phyloP scores from a whole-genome alignment of 2,113 vertebrate species.

The Ceuthmochares aereus region DNA sequence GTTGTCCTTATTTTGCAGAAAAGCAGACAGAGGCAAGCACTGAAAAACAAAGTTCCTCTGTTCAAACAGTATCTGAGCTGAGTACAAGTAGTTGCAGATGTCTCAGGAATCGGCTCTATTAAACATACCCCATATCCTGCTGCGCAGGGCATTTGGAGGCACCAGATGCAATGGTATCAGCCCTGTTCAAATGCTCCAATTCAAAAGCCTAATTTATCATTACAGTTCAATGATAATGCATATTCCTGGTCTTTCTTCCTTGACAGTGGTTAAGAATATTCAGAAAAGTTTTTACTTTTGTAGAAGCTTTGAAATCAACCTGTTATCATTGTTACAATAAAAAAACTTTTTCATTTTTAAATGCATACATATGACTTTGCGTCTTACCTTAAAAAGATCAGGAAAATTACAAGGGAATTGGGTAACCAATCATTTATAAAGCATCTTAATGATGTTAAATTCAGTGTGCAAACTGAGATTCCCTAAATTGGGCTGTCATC shows the following conservation, averaged over 20 bases:
- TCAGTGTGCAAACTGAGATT: not conserved
- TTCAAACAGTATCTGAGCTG: not conserved
- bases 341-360: not conserved
- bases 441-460: not conserved
- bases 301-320: not conserved
- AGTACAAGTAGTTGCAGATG: not conserved
- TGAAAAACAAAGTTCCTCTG: not conserved
- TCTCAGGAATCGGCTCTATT: not conserved
- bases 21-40: not conserved
- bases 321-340: not conserved
- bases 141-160: not conserved
- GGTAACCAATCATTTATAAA: not conserved
- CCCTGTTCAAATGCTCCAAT: not conserved
- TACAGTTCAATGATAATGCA: not conserved
- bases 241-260: not conserved
- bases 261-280: not conserved
- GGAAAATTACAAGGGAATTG: not conserved
- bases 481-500: not conserved
- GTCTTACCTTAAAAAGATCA: not conserved
- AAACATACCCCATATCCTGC: not conserved
- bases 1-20: not conserved
- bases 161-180: not conserved
- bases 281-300: not conserved
- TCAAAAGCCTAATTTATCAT: not conserved
- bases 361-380: not conserved